Evolutionary conservation across 1,140 invertebrate genomes (phyloP), one percentile per base, ranked within the genome.

Genomic region (Drepana arcuata): DNA sequence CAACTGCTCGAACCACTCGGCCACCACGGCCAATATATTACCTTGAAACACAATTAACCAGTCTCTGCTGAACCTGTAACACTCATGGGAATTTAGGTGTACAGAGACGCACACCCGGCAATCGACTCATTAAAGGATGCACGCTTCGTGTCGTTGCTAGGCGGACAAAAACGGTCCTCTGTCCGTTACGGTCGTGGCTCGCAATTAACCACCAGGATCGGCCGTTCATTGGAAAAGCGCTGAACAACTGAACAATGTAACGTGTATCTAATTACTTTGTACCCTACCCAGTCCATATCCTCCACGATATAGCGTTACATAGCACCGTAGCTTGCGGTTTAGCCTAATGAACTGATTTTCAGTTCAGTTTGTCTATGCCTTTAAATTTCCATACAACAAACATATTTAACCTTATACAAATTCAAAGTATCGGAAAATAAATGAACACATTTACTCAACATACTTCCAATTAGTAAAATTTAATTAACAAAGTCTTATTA

Each of bases 241-340:
- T 67, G 69, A 72, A 72, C 64, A 69, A 73, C 59, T 62, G 54
- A 70, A 70, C 63, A 63, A 64, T 62, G 69, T 55, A 68, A 64
- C 58, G 43, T 55, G 58, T 55, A 71, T 74, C 68, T 77, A 74
- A 74, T 72, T 77, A 75, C 69, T 75, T 72, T 64, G 60, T 53
- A 56, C 59, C 63, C 52, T 53, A 52, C 50, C 47, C 48, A 36
- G 52, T 55, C 55, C 40, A 44, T 55, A 49, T 56, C 48, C 52
- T 52, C 54, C 53, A 60, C 60, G 50, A 57, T 64, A 54, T 63
- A 62, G 49, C 58, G 54, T 64, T 56, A 52, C 49, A 55, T 46
- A 34, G 46, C 50, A 56, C 68, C 71, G 46, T 70, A 67, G 46
- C 61, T 68, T 67, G 61, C 50, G 69, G 69, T 69, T 71, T 78